phyloP scores from a whole-genome alignment of 2,888 invertebrate species.

The Rhogogaster chlorosoma region DNA sequence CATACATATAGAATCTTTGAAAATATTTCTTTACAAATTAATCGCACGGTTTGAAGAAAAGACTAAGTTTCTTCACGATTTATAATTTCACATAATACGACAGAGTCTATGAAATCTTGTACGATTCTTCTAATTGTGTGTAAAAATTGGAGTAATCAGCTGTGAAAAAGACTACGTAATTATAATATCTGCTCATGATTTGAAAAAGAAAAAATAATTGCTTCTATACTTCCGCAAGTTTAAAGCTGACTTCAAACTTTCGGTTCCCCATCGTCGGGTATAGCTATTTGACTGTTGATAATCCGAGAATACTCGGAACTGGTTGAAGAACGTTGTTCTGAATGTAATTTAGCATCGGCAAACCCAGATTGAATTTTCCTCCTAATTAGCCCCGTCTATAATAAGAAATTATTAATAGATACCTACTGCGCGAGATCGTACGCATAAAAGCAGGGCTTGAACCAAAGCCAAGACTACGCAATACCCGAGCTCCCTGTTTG shows the following conservation, averaged over 20 bases:
- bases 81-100: too few relatives aligned
- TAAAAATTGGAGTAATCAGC: too few relatives aligned
- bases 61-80: too few relatives aligned
- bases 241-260: too few relatives aligned
- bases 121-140: too few relatives aligned
- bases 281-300: not conserved
- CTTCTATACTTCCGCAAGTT: too few relatives aligned
- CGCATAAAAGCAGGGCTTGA: not conserved
- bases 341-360: not conserved
- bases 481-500: constrained; percentile 1
- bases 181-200: too few relatives aligned
- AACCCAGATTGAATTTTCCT: not conserved
- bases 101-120: too few relatives aligned
- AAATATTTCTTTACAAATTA: too few relatives aligned
- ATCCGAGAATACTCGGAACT: not conserved
- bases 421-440: not conserved
- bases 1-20: too few relatives aligned
- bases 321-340: not conserved
- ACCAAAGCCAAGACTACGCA: not conserved
- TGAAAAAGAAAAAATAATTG: too few relatives aligned
- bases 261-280: not conserved
- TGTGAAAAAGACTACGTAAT: too few relatives aligned
- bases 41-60: not conserved
- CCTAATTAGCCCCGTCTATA: not conserved
- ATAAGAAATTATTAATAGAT: not conserved